Evolutionary conservation across 2,888 invertebrate species (phyloP), one percentile per base, ranked within the genome.

Genomic region (Epistrophella euchroma): DNA sequence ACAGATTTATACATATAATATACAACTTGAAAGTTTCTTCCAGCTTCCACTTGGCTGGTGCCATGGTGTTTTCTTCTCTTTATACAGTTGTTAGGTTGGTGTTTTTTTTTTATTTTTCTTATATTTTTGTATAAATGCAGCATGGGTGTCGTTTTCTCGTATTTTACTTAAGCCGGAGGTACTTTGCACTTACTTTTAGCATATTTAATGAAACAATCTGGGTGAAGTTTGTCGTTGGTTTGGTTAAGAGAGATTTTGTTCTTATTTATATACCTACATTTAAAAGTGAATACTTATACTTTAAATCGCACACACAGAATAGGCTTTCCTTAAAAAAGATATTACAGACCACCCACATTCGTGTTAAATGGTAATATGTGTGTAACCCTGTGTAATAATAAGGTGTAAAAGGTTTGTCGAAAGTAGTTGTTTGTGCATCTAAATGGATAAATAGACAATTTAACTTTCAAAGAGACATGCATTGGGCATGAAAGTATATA

Each of bases 111-210:
- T 11, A 6, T 52, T 19, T 47, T 62, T 17, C 5, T 17, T 17
- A n/a, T 6, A 35, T 9, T 56, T 35, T 50, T 7, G 32, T 66
- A 58, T n/a, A n/a, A n/a, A n/a, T 68, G 55, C 25, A 72, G 71
- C 50, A 68, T 75, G 75, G 80, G 76, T 75, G 62, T 75, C 75
- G 43, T 68, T 75, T 76, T 80, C 85, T 75, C 66, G 66, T 76
- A 85, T 80, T 85, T 85, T 47, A 72, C 80, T 62, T 76, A 76
- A 80, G 72, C 76, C 85, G 60, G 72, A 80, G 85, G 85, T 79
- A 80, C 85, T 85, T 85, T 80, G 75, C 71, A 80, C 76, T 79
- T 84, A 80, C 85, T 85, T 85, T 80, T 76, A 75, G 85, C 80
- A 85, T 85, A 80, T 80, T 85, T 68, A 81, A 85, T 85, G 85